Base-by-base conservation (phyloP, 2,888 invertebrate genomes). In the Tinea pellionella region DNA sequence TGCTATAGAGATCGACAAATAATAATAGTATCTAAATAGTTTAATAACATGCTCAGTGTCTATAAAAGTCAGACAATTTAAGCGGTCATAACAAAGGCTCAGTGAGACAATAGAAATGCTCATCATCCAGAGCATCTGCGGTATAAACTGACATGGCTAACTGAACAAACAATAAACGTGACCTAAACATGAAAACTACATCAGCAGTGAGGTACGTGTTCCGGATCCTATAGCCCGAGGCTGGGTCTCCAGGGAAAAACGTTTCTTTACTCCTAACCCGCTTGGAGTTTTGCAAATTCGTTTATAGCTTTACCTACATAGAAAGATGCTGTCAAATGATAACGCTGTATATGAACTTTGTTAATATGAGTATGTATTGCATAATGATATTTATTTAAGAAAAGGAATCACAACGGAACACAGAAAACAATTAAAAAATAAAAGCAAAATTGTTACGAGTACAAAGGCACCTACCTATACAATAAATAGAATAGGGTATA, bases 251-350 rank as follows among this genome's bases (percentile, higher is more conserved):
- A 32, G 57, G 32, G 57, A 32, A 13, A 32, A n/a, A n/a, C 30
- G 57, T 13, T 57, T 57, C 57, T 57, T 57, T 57, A 29, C 24
- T 29, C 55, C 55, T n/a, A 30, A 56, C 32, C 37, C 59, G 59
- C 59, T 41, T 41, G 47, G 43, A 59, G 43, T 73, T 68, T 61
- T 69, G 74, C 72, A 75, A 78, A 80, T 75, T 79, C 77, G 73
- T 74, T 78, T 78, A 78, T 73, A 77, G 75, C 72, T 70, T 73
- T 71, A 73, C 6, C 75, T 78, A 75, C 74, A 74, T 61, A 42
- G 74, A 74, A 75, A 29, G 19, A 57, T 29, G 57, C 32, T 57
- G 57, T 16, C 57, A 57, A 57, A 24, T 29, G 29, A 55, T 55
- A 29, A 55, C 11, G 6, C 47, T 47, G 6, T 47, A 47, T 47